These are phyloP conservation scores for Drosophila lacicola DNA, from an alignment of 2,888 invertebrate genomes.

Conservation along the genomic window DNA sequence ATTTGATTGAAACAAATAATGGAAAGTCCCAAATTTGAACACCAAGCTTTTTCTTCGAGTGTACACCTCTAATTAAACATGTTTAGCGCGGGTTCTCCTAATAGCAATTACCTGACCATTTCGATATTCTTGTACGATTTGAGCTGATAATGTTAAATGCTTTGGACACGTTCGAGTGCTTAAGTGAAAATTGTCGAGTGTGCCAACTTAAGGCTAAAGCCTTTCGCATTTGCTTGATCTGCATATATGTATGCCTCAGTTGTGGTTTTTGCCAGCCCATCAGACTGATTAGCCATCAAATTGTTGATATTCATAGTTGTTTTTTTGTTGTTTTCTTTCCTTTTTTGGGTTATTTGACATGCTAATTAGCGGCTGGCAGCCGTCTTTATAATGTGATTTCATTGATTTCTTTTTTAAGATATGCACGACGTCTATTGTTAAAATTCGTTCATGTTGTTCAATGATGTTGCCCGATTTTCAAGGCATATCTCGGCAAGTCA, in stretches of 20 bases:
- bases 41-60: background rate
- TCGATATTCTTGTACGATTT: background rate
- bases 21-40: too few species aligned
- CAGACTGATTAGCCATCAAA: conserved; percentile 18
- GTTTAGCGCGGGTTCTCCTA: background rate
- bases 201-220: background rate
- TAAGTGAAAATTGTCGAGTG: conserved; percentile 6
- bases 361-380: conserved; percentile 32
- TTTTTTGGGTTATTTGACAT: conserved; percentile 7
- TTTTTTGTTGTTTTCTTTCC: background rate
- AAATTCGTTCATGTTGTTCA: conserved; percentile 8
- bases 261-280: conserved; percentile 1
- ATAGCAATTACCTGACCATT: background rate
- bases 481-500: conserved; percentile 19
- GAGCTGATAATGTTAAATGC: conserved; percentile 20
- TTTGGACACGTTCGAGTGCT: conserved; percentile 14
- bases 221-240: background rate
- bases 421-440: conserved; percentile 17
- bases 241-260: background rate
- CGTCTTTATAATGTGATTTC: conserved; percentile 19
- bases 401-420: conserved; percentile 27
- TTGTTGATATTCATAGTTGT: background rate
- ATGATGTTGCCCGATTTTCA: conserved; percentile 22
- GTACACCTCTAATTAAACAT: background rate
- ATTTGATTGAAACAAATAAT: too few species aligned